Evolutionary conservation across 2,113 vertebrate species (phyloP).

Genomic region (Colistium nudipinnis): DNA sequence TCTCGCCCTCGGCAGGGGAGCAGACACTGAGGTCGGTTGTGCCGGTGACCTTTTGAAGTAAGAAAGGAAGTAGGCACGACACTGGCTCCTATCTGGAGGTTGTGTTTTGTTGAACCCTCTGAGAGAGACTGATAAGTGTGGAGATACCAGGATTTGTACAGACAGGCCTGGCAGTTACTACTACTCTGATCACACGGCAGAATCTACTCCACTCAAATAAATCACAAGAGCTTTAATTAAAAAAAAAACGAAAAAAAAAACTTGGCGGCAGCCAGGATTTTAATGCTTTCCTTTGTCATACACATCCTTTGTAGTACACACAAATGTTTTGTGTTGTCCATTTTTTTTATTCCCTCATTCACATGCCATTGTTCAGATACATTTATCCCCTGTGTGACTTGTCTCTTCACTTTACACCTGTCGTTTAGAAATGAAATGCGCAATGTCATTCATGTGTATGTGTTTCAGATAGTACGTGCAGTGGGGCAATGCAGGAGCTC

Average conservation of each 20-base stretch:
- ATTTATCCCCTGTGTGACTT: constrained; percentile 14
- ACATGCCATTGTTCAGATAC: constrained; percentile 14
- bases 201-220: constrained; percentile 8
- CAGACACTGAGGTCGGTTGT: constrained; percentile 1
- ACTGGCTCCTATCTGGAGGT: constrained; percentile 20
- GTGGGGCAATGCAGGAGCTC: neutral
- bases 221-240: neutral
- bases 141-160: constrained; percentile 18
- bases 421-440: neutral
- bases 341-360: constrained; percentile 41
- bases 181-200: constrained; percentile 11
- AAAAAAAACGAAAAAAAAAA: too few species aligned
- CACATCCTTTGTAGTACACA: constrained; percentile 6
- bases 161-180: constrained; percentile 29
- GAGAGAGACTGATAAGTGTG: constrained; percentile 13
- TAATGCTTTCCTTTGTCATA: neutral
- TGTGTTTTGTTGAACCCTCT: constrained; percentile 11
- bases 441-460: constrained; percentile 8
- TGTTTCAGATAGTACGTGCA: constrained; percentile 2
- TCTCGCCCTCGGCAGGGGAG: neutral
- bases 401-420: constrained; percentile 9
- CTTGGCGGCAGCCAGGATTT: neutral
- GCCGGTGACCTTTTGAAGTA: constrained; percentile 35
- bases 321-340: constrained; percentile 11
- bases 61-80: constrained; percentile 9